These are phyloP conservation scores for Turnix velox DNA, from an alignment of 2,113 vertebrate genomes.

Conservation along the genomic window DNA sequence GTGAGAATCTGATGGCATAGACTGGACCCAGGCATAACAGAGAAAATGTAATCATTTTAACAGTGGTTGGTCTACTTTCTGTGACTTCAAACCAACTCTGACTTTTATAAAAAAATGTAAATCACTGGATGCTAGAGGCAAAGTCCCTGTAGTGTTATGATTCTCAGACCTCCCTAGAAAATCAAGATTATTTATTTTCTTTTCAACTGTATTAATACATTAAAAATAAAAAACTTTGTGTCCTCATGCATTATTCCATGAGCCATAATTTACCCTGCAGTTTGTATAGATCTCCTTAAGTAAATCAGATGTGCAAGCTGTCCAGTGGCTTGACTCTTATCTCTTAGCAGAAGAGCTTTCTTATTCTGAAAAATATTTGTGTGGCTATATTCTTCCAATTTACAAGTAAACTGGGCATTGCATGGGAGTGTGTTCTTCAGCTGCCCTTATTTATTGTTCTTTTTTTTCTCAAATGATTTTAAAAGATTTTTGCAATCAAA, in stretches of 20 bases:
- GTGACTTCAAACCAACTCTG: conserved; percentile 49
- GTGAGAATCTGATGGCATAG: not conserved
- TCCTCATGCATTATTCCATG: not conserved
- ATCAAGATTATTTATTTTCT: conserved; percentile 40
- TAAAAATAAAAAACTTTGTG: not conserved
- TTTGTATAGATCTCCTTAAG: not conserved
- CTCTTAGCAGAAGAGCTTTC: not conserved
- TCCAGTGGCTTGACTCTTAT: not conserved
- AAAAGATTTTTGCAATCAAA: not conserved
- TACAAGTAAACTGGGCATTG: not conserved
- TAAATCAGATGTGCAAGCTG: not conserved
- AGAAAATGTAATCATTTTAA: conserved; percentile 42
- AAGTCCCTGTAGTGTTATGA: conserved; percentile 35
- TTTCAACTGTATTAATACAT: not conserved
- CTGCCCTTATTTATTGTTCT: not conserved
- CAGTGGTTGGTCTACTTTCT: conserved; percentile 50
- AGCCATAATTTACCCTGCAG: not conserved
- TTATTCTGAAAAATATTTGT: not conserved
- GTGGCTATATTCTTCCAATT: not conserved
- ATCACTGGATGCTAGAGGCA: conserved; percentile 8
- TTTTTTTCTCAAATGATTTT: not conserved
- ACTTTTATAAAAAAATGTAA: conserved; percentile 44
- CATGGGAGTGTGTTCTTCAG: not conserved
- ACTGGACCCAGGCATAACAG: not conserved
- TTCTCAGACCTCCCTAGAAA: not conserved